Evolutionary conservation across 2,888 invertebrate genomes (phyloP), one percentile per base, ranked within the genome.

Genomic region (Venusia cambrica): DNA sequence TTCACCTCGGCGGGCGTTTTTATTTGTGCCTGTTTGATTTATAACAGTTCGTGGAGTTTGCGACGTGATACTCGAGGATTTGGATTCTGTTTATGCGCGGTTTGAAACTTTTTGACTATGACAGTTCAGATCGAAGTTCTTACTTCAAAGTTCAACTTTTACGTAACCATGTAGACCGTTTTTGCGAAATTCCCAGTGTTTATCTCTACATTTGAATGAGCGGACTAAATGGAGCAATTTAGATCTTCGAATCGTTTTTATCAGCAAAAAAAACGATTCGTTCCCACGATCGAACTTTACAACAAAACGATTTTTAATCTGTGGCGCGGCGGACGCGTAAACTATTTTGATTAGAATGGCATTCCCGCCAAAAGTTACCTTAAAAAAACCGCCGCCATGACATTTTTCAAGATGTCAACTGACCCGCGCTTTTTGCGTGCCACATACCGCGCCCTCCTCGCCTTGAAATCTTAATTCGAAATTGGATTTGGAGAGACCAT

Each of bases 301-400:
- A 64, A 51, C 60, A 69, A 73, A 63, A 69, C 62, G 52, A 59
- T 55, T 46, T 51, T 24, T 60, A 61, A 63, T 61, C 62, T 48
- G 43, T 42, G 48, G 51, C 51, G 31, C 55, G 61, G 44, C 29
- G 52, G 62, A 67, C 71, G 78, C 83, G 87, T 85, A 85, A 85
- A 87, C 84, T 80, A 87, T 87, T 85, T 87, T 85, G 85, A 87
- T 87, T 84, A 84, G 85, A 84, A 83, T 80, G 76, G 78, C 77
- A 74, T 75, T 73, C 74, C 70, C 72, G 70, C 73, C 69, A 74
- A 81, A 80, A 71, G 62, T 69, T 65, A 68, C 53, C 60, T 59
- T 62, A 69, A 72, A 73, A n/a, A 70, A 71, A 66, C 58, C 48
- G 59, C 67, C 64, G 69, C 72, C 61, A 46, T 72, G 73, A 75